Percentiles rank a stretch among this genome's conserved stretches.
Conservation (phyloP, 2,888 invertebrate genomes). For the Lycia hirtaria region DNA sequence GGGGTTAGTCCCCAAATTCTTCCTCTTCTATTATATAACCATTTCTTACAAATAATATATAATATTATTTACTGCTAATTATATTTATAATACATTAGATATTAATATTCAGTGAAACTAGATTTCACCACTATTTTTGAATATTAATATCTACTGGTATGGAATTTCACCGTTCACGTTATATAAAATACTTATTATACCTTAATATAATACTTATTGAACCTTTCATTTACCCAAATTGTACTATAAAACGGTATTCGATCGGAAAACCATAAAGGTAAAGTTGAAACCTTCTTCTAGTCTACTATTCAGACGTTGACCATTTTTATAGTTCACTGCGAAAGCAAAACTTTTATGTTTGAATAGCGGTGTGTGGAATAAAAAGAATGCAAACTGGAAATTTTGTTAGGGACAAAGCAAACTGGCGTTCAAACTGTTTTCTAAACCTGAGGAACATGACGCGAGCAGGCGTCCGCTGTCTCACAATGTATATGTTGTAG, state of each 20-base stretch:
- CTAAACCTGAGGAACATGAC: slow-evolving; percentile 58
- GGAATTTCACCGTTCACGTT: too few relatives aligned
- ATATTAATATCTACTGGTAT: too few relatives aligned
- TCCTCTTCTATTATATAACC: too few relatives aligned
- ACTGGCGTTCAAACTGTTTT: slow-evolving; percentile 52
- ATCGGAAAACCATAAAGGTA: slow-evolving; percentile 20
- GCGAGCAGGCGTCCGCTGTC: slow-evolving; percentile 54
- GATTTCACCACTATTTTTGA: too few relatives aligned
- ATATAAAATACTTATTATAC: too few relatives aligned
- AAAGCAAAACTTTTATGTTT: slow-evolving; percentile 26
- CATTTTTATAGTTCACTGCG: slow-evolving; percentile 26
- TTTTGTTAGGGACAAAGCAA: slow-evolving; percentile 42
- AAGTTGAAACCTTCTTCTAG: slow-evolving; percentile 12
- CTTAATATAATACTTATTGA: background rate
- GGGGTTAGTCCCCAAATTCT: too few relatives aligned
- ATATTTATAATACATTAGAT: too few relatives aligned
- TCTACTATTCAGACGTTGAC: slow-evolving; percentile 23
- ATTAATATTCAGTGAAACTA: too few relatives aligned
- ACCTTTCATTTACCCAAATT: background rate
- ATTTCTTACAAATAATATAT: too few relatives aligned
- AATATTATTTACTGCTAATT: too few relatives aligned
- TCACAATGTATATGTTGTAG: slow-evolving; percentile 74
- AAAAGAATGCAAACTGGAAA: slow-evolving; percentile 35
- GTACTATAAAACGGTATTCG: slow-evolving; percentile 7
- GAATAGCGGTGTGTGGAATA: slow-evolving; percentile 22